Base-by-base conservation (phyloP, 1,140 invertebrate species). In the Lasioglossum albipes region DNA sequence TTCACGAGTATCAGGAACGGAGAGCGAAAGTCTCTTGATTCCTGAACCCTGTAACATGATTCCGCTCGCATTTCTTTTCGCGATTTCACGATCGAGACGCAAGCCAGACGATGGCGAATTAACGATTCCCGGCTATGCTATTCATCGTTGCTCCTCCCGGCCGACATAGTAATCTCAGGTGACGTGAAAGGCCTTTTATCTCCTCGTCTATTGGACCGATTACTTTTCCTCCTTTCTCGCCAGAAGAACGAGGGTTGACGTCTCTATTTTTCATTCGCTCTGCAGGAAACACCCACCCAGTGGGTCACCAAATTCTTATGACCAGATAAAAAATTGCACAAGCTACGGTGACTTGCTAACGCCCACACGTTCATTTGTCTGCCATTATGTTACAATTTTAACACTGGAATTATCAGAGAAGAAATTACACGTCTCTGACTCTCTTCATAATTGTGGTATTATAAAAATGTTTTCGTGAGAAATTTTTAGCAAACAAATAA, bases 181-280 rank as follows among this genome's bases (percentile, higher is more conserved):
- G 49, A 68, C n/a, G 64, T 22, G 45, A 66, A 42, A 75, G 49
- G 64, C 18, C 36, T 42, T 42, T 67, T 57, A 67, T 66, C 52
- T 20, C 16, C 2, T 45, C 31, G n/a, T 57, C 36, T 36, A 57
- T 67, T 57, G 52, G 54, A 67, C 41, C 31, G 31, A 57, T 75
- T 75, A 18, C 20, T 45, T 16, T 41, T 42, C 13, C 7, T 27
- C 9, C 13, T 27, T 36, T 49, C 22, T 16, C 16, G 36, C 7
- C 18, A 7, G 2, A 5, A 18, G 62, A 36, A 18, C 12, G 13
- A 22, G 64, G 36, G 36, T 41, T 7, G 64, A 65, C 64, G 31
- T 42, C 64, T 42, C 64, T 65, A 65, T 41, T 42, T 65, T 65
- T 65, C 64, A 65, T 36, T 16, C 64, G 27, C 16, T 20, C 7